Evolutionary conservation across 2,797 vertebrate species (phyloP).

Genomic region (Coregonus suidteri): DNA sequence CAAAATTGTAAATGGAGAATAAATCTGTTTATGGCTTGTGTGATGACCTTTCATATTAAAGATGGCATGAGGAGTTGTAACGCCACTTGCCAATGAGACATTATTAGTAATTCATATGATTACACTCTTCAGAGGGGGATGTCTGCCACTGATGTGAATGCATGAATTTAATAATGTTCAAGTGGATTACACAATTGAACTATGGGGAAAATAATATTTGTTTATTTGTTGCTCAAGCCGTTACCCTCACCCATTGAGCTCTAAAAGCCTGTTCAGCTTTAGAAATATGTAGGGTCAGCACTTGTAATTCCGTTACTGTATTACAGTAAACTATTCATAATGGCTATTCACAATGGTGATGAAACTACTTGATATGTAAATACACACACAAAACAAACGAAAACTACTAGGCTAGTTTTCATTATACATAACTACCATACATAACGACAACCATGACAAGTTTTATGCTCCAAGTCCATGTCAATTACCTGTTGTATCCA

Average conservation of each 20-base stretch:
- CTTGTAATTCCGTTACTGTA: not conserved
- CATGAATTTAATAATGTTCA: not conserved
- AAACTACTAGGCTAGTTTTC: not conserved
- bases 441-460: not conserved
- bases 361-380: not conserved
- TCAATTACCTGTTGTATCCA: conserved; percentile 5
- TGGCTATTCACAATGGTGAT: not conserved
- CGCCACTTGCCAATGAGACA: not conserved
- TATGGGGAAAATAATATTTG: not conserved
- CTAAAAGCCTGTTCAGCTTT: not conserved
- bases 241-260: not conserved
- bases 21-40: conserved; percentile 1
- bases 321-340: not conserved
- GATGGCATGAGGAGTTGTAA: not conserved
- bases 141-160: not conserved
- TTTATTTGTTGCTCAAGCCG: not conserved
- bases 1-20: conserved; percentile 1
- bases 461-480: not conserved
- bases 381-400: not conserved
- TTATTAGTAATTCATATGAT: not conserved
- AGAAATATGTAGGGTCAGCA: no score
- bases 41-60: not conserved
- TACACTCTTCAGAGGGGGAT: not conserved
- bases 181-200: not conserved
- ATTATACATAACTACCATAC: not conserved